phyloP scores from a whole-genome alignment of 2,888 invertebrate genomes.

The Cryptocephalus primarius region DNA sequence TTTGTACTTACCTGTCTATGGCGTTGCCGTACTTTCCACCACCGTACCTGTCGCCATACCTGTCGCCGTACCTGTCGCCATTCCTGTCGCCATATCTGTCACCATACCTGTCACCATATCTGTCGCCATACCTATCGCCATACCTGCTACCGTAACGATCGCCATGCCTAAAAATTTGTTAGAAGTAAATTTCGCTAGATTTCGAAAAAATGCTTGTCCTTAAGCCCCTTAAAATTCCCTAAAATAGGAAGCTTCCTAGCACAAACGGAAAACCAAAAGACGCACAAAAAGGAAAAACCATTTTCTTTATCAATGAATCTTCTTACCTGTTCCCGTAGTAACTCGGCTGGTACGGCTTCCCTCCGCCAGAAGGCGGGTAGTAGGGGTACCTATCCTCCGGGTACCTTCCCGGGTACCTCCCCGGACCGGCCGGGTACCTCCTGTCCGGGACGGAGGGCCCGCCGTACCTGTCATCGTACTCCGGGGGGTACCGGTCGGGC shows the following conservation, averaged over 20 bases:
- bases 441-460: conserved; percentile 1
- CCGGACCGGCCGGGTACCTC: conserved; percentile 1
- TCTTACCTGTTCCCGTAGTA: too few relatives aligned
- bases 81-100: conserved; percentile 11
- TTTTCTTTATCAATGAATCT: too few relatives aligned
- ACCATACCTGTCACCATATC: conserved; percentile 20
- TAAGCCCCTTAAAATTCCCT: too few relatives aligned
- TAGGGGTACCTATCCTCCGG: conserved; percentile 14
- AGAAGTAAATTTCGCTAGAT: conserved; percentile 19
- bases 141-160: conserved; percentile 15
- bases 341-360: conserved; percentile 3
- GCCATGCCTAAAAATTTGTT: not conserved
- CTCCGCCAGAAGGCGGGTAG: conserved; percentile 17
- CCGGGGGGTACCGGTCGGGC: conserved; percentile 1
- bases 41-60: conserved; percentile 25
- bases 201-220: too few relatives aligned
- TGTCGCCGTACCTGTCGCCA: conserved; percentile 25
- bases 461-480: not conserved
- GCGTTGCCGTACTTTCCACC: conserved; percentile 3
- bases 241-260: too few relatives aligned
- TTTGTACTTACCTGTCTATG: too few relatives aligned
- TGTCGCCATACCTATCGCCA: conserved; percentile 26
- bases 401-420: conserved; percentile 14
- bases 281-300: too few relatives aligned
- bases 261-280: too few relatives aligned